These are phyloP conservation scores for Lethenteron reissneri DNA, from an alignment of 2,113 vertebrate genomes.

Conservation along the genomic window DNA sequence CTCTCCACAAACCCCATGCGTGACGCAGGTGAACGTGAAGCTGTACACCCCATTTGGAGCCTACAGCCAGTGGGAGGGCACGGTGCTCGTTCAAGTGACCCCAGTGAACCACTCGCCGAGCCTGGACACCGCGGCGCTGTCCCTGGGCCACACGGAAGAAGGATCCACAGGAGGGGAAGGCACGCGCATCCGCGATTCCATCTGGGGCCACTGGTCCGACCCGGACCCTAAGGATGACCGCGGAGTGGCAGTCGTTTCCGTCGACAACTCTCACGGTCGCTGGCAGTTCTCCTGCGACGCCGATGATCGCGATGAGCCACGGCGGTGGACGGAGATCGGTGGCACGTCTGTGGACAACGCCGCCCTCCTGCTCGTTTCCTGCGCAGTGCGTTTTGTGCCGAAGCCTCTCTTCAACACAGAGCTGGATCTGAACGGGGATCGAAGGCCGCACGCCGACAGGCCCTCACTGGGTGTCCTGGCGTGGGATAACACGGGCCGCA, in stretches of 20 bases:
- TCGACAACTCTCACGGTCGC: background rate
- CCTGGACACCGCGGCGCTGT: background rate
- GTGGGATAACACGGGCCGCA: constrained; percentile 1
- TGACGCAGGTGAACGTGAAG: background rate
- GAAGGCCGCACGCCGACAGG: background rate
- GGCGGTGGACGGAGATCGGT: background rate
- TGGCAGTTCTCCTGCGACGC: constrained; percentile 5
- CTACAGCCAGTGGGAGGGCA: constrained; percentile 5
- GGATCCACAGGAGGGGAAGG: background rate
- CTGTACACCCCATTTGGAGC: constrained; percentile 3
- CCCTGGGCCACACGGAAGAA: background rate
- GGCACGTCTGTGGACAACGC: background rate
- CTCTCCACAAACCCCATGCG: background rate
- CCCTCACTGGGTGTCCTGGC: background rate
- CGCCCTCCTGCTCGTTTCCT: background rate
- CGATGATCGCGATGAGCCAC: background rate
- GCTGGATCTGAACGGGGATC: background rate
- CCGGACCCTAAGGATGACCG: constrained; percentile 3
- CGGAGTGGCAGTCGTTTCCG: background rate
- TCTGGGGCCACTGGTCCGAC: constrained; percentile 1
- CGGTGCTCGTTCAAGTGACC: background rate
- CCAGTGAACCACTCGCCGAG: constrained; percentile 1
- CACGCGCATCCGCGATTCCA: background rate
- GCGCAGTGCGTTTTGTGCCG: background rate
- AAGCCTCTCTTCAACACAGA: constrained; percentile 4